A percentile compares a stretch with the other conserved stretches of the same genome.
Conservation (phyloP, 2,113 vertebrate species). For the Psammodynastes pulverulentus region DNA sequence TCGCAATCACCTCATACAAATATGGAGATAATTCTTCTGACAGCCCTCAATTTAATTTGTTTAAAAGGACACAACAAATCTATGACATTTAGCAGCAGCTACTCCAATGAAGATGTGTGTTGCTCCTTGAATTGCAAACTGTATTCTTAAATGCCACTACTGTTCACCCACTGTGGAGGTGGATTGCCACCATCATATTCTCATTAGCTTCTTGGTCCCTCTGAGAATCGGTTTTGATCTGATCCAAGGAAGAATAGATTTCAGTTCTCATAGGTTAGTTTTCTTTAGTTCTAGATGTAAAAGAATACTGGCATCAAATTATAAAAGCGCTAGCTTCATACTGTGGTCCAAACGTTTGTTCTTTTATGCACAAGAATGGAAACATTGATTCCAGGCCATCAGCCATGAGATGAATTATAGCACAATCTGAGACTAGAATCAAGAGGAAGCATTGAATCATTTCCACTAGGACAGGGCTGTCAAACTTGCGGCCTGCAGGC, state of each 20-base stretch:
- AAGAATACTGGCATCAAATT: neutral
- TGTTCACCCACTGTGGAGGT: too few species aligned
- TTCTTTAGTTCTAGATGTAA: neutral
- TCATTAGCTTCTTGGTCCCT: neutral
- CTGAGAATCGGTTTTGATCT: neutral
- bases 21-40: neutral
- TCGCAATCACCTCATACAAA: neutral
- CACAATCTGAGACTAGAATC: neutral
- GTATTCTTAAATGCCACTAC: neutral
- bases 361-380: neutral
- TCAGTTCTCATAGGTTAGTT: neutral
- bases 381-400: neutral
- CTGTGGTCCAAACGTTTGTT: neutral
- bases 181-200: neutral
- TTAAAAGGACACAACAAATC: neutral
- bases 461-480: neutral
- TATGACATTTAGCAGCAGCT: too few species aligned
- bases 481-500: too few species aligned
- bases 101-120: neutral
- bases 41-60: neutral
- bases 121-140: neutral
- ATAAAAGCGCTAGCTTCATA: neutral
- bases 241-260: neutral
- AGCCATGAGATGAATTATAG: neutral
- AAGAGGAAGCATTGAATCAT: neutral